Evolutionary conservation across 1,140 invertebrate genomes (phyloP), one percentile per base, ranked within the genome.

Genomic region (Steinernema feltiae): DNA sequence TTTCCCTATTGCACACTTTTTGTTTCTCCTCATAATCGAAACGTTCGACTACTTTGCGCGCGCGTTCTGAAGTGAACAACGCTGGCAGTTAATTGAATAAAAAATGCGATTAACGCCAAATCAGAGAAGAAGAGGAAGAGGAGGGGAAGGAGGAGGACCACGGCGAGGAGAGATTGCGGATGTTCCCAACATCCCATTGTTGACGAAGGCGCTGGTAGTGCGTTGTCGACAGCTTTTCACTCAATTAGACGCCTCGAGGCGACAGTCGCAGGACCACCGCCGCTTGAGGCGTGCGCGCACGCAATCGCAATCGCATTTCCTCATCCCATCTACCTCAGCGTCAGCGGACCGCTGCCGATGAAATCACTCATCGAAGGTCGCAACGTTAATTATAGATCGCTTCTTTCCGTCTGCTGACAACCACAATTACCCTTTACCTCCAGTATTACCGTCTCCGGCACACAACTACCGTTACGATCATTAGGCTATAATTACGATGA

Each of bases 341-440:
- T n/a, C n/a, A n/a, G n/a, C n/a, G n/a, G n/a, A n/a, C n/a, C n/a
- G n/a, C n/a, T n/a, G n/a, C n/a, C n/a, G n/a, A n/a, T n/a, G n/a
- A n/a, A n/a, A n/a, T n/a, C n/a, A n/a, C 53, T 27, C 53, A 63
- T 17, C 24, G 12, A 63, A 63, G 53, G 53, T 21, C 53, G 53
- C 53, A 21, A 63, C 53, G 53, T 63, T 63, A 63, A 63, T 63
- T 63, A 63, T 63, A 63, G 53, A n/a, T 27, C 53, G 53, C 53
- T 3, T 63, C 53, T 63, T 63, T 15, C 53, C 12, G 53, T n/a
- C n/a, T 63, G 53, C 12, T 63, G 53, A 63, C 53, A 63, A 63
- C 53, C 53, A 63, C 53, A 63, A 63, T 63, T 63, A 63, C 53
- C 53, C 53, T 63, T 63, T 63, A 63, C 53, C 53, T n/a, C n/a